phyloP scores from a whole-genome alignment of 2,888 invertebrate genomes.

The Eristalis pertinax region DNA sequence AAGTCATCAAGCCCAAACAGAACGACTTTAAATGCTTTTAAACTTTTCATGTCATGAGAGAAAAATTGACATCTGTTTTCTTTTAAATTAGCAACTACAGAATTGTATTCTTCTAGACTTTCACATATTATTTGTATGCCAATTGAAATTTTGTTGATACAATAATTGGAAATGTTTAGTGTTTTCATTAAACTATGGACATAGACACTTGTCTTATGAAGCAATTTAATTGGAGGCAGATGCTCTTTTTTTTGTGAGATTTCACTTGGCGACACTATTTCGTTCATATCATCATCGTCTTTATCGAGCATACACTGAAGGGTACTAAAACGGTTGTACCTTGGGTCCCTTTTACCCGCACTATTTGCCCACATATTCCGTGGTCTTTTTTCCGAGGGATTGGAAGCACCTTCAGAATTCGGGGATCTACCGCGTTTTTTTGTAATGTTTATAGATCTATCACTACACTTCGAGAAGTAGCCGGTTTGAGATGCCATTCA shows the following conservation, averaged over 20 bases:
- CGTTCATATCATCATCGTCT: background rate
- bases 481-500: background rate
- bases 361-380: background rate
- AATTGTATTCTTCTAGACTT: too few relatives aligned
- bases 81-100: too few relatives aligned
- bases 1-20: constrained; percentile 42
- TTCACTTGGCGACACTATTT: too few relatives aligned
- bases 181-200: constrained; percentile 15
- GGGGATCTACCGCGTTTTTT: background rate
- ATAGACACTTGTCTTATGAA: background rate
- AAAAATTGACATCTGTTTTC: too few relatives aligned
- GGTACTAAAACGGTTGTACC: background rate
- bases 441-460: background rate
- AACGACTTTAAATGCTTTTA: constrained; percentile 48
- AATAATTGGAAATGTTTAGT: background rate
- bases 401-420: background rate
- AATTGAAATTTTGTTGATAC: constrained; percentile 58
- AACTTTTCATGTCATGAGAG: background rate
- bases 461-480: background rate
- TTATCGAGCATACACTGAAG: background rate
- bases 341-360: background rate
- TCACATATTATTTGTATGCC: constrained; percentile 57
- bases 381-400: background rate
- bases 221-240: background rate
- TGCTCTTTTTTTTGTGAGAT: too few relatives aligned